Evolutionary conservation across 2,797 vertebrate species (phyloP), one percentile per base, ranked within the genome.

Genomic region (Poeciliopsis presidionis): DNA sequence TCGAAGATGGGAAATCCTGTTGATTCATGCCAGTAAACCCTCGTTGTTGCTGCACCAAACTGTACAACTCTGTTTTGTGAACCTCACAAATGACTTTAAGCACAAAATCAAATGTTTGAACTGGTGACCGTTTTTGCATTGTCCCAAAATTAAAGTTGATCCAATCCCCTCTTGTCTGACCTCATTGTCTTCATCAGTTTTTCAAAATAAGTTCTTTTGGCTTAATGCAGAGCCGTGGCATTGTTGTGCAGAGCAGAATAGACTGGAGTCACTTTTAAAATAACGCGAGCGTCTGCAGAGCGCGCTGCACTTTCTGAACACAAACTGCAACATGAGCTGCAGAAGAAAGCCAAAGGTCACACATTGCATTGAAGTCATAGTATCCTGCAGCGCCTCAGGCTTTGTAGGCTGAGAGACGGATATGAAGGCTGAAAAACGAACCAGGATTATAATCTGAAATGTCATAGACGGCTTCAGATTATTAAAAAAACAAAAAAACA

Each of bases 301-400:
- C 53, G 7, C 65, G 76, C 74, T 72, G 79, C 72, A 83, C 74
- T 25, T 81, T 84, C 74, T 80, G 46, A 81, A 88, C 78, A 86
- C 80, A 85, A 81, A 61, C 14, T 5, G 92, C 61, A 93, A 93
- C 86, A 87, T 84, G 84, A 93, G 90, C 91, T 78, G 78, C 80
- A 63, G 86, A 93, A 77, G 78, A 83, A 83, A 92, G 84, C 84
- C 90, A 93, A 95, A 96, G 95, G 95, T 95, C 94, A 90, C 2
- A 57, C 94, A 95, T 96, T 95, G 93, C 94, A 71, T 75, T 90
- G 94, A 93, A 93, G 94, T 92, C 94, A 94, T 2, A 33, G 87
- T 82, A 83, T 90, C 87, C 88, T 69, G 76, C 75, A 74, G 89
- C 57, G 83, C 81, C 45, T 47, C 76, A 74, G 70, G 45, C 80